Conservation (phyloP, 2,797 vertebrate genomes). For the Eospalax fontanierii region DNA sequence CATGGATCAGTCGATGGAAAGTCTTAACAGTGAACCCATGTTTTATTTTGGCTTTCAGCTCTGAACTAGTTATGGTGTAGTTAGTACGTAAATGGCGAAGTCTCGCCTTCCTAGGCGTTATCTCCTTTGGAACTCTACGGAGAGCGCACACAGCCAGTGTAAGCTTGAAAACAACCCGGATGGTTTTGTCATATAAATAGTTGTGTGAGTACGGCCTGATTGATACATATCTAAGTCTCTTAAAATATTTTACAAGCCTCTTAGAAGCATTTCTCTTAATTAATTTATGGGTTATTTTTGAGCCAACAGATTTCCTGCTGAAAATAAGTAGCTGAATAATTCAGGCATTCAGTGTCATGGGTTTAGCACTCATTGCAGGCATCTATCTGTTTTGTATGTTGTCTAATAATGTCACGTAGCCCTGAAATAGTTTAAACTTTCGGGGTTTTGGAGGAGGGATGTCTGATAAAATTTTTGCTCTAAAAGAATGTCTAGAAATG, state of each 20-base stretch:
- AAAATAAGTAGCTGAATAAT: conserved; percentile 68
- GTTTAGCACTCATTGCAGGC: conserved; percentile 55
- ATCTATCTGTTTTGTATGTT: conserved; percentile 62
- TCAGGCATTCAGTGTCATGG: conserved; percentile 20
- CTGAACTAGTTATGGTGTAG: not conserved
- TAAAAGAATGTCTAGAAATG: not conserved
- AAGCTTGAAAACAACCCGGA: not conserved
- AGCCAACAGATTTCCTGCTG: conserved; percentile 63
- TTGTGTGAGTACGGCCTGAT: not conserved
- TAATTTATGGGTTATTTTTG: conserved; percentile 75
- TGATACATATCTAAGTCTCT: not conserved
- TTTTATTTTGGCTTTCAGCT: not conserved
- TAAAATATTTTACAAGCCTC: conserved; percentile 34
- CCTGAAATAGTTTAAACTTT: conserved; percentile 59
- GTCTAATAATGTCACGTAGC: conserved; percentile 37
- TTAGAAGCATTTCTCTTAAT: conserved; percentile 64
- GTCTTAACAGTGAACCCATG: not conserved
- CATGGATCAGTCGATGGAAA: not conserved
- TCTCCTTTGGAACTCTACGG: not conserved
- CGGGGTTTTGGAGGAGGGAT: not conserved
- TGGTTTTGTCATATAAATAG: not conserved
- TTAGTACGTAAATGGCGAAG: not conserved
- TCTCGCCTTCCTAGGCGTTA: not conserved
- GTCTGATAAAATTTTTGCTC: conserved; percentile 51
- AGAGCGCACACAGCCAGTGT: too few species aligned